Evolutionary conservation across 2,888 invertebrate genomes (phyloP).

Genomic region (Lasioglossum lativentre): DNA sequence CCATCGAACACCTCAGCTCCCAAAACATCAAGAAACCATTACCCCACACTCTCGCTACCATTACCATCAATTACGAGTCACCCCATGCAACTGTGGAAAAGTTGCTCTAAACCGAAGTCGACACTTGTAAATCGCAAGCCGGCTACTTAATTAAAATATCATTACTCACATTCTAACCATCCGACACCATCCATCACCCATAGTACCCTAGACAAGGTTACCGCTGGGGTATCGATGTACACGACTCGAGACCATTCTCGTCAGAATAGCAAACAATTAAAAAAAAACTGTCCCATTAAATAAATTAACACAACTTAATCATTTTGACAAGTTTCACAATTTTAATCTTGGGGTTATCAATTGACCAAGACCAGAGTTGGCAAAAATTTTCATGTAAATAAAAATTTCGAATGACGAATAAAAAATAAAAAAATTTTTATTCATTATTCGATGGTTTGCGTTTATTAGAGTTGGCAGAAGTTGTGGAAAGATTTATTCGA

Average conservation of each 20-base stretch:
- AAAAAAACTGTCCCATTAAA: background rate
- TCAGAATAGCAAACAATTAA: background rate
- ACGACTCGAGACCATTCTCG: background rate
- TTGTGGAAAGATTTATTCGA: too few species aligned
- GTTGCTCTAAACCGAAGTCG: background rate
- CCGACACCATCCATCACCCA: conserved; percentile 3
- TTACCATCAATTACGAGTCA: background rate
- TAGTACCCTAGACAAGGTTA: background rate
- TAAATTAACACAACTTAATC: background rate
- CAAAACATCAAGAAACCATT: conserved; percentile 6
- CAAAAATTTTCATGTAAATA: too few species aligned
- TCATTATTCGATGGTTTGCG: too few species aligned
- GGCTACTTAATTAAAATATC: conserved; percentile 26
- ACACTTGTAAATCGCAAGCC: background rate
- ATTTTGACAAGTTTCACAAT: too few species aligned
- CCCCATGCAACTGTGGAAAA: background rate
- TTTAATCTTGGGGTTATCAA: too few species aligned
- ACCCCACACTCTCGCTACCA: background rate
- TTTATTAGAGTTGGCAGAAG: too few species aligned
- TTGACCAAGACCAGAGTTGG: too few species aligned
- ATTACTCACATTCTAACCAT: conserved; percentile 14
- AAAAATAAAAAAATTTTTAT: too few species aligned
- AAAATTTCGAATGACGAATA: too few species aligned
- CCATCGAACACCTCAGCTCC: background rate
- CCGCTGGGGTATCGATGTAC: background rate